Evolutionary conservation across 2,113 vertebrate species (phyloP), one percentile per base, ranked within the genome.

Genomic region (Neotragus moschatus): DNA sequence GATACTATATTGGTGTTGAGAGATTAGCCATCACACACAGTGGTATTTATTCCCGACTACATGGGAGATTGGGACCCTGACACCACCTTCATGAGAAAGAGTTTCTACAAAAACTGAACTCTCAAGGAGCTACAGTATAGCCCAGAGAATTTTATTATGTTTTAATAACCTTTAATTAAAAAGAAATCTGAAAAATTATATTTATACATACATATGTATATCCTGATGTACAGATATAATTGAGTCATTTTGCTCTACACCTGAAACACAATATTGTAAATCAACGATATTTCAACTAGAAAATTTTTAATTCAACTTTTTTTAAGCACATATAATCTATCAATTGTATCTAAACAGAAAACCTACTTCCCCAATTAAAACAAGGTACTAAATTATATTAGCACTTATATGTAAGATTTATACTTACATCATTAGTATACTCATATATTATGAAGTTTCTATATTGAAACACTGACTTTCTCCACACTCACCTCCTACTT

Each of bases 311-410:
- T 30, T 45, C 39, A 63, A 81, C 36, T 85, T 39, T 49, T 85
- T 47, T 45, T 17, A 92, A 84, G 47, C 49, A 85, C 7, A 56
- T 33, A 85, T 15, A 88, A 81, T 89, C 49, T 85, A n/a, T 94
- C 33, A 17, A 17, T 94, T 84, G 4, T 60, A 82, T 56, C 77
- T 45, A 49, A 96, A 92, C 92, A 66, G 49, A 94, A 93, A 91
- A 55, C 7, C 7, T 0, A 7, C 28, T 79, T 9, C 33, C 80
- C 80, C 33, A 36, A 91, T 80, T 73, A 91, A 82, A 91, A 80
- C 25, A 88, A 93, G 19, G 12, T 77, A 86, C 33, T 87, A 82
- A 95, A 84, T 73, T 88, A 97, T 16, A 61, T 39, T 70, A 92
- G 15, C 25, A 51, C 45, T 84, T 60, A 19, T 2, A 36, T 33